phyloP scores from a whole-genome alignment of 2,888 invertebrate genomes.

The Xestia ashworthii region DNA sequence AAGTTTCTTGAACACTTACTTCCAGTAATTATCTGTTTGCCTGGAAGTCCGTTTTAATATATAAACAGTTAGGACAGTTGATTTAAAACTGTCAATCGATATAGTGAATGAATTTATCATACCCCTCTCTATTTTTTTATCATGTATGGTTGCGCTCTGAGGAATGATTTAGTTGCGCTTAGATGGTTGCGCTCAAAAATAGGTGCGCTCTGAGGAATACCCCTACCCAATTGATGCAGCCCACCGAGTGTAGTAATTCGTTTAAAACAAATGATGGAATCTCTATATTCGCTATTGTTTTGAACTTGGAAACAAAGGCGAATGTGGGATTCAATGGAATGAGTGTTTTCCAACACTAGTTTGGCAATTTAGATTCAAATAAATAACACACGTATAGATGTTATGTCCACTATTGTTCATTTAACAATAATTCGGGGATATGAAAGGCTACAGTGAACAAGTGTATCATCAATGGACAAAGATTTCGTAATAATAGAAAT shows the following conservation, averaged over 20 bases:
- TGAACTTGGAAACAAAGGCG: not conserved
- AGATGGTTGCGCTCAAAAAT: no score
- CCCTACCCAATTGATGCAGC: no score
- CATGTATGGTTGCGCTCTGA: no score
- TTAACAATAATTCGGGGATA: not conserved
- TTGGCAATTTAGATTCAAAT: not conserved
- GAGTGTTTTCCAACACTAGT: not conserved
- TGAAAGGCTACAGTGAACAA: not conserved
- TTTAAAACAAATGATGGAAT: not conserved
- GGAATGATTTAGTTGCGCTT: no score
- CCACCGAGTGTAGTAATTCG: not conserved
- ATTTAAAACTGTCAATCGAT: no score
- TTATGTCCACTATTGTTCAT: not conserved
- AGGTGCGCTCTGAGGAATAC: no score
- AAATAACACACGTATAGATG: not conserved
- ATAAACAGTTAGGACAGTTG: no score
- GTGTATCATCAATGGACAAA: conserved; percentile 12
- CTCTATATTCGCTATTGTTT: not conserved
- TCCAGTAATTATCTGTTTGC: no score
- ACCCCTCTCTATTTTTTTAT: no score
- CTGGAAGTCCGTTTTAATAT: no score
- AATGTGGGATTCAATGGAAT: not conserved
- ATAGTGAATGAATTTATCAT: no score
- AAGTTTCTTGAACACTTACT: no score
- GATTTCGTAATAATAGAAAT: not conserved